A percentile compares a stretch with the other conserved stretches of the same genome.
phyloP scores from a whole-genome alignment of 2,797 vertebrate species.

The Syndactyla subalaris region DNA sequence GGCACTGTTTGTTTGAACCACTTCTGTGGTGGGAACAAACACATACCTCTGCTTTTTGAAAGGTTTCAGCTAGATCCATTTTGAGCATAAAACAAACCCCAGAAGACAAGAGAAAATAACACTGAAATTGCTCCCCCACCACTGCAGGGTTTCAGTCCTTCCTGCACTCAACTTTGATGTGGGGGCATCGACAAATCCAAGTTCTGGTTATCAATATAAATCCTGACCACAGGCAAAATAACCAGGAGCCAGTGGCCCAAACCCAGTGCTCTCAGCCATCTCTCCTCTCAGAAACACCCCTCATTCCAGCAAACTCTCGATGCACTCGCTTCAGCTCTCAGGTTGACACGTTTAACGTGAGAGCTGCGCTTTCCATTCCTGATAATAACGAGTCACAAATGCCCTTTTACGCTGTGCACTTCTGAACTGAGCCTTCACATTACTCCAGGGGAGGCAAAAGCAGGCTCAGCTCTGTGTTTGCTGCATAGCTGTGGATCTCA shows the following conservation, averaged over 20 bases:
- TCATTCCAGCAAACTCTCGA: not conserved
- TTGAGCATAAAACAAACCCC: not conserved
- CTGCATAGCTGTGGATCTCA: not conserved
- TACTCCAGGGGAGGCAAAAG: not conserved
- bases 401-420: rapidly evolving
- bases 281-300: not conserved
- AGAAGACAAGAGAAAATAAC: not conserved
- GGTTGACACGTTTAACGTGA: not conserved
- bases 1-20: not conserved
- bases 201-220: not conserved
- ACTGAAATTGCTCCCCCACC: not conserved
- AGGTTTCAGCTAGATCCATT: not conserved
- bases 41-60: not conserved
- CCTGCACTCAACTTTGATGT: not conserved
- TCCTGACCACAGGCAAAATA: not conserved
- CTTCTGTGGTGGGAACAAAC: not conserved
- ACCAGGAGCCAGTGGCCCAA: not conserved
- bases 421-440: not conserved
- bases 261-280: not conserved
- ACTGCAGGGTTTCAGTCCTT: not conserved
- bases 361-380: not conserved
- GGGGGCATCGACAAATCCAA: not conserved
- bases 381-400: not conserved
- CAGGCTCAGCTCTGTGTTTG: not conserved
- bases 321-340: not conserved